Base-by-base conservation (phyloP, 1,140 invertebrate genomes). In the Pseudomyrmex pallidus region DNA sequence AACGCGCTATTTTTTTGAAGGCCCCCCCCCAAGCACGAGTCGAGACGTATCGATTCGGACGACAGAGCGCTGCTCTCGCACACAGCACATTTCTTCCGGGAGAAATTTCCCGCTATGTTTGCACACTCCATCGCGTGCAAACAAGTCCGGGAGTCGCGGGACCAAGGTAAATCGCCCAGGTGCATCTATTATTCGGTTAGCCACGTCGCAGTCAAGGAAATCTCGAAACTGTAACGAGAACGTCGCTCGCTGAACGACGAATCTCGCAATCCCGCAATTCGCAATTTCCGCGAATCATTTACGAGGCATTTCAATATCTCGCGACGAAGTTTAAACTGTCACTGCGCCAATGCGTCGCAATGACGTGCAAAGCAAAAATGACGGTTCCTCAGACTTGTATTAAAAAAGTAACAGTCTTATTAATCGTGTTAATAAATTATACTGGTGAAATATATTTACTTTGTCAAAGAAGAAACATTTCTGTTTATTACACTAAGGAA, bases 1-100 rank as follows among this genome's bases (percentile, higher is more conserved):
- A 76, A 66, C 61, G 61, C 12, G 63, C 7, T 3, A 22, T 8
- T 20, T 52, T 74, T 73, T 63, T n/a, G 61, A 22, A 63, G 44
- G 5, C 35, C 35, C 46, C 25, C 25, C 44, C 3, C n/a, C 57
- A 44, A 73, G 70, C 54, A 10, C 44, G 22, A 64, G 22, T 76
- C 62, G 74, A 66, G 74, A 74, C 72, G 25, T 77, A 77, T 77
- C 74, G 74, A 77, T 77, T 77, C 61, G 62, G 25, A 44, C 25
- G 61, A 61, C 72, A 74, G 44, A 66, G 12, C n/a, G 20, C n/a
- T 22, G 20, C 67, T 57, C 35, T 61, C 56, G 22, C 57, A 12
- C 73, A 35, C 3, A 4, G 46, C 59, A 35, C 35, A 67, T 67
- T 77, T 54, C 62, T 77, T 77, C 66, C 62, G 48, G 48, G 25